Evolutionary conservation across 1,140 invertebrate genomes (phyloP).

Genomic region (Adoxophyes honmai): DNA sequence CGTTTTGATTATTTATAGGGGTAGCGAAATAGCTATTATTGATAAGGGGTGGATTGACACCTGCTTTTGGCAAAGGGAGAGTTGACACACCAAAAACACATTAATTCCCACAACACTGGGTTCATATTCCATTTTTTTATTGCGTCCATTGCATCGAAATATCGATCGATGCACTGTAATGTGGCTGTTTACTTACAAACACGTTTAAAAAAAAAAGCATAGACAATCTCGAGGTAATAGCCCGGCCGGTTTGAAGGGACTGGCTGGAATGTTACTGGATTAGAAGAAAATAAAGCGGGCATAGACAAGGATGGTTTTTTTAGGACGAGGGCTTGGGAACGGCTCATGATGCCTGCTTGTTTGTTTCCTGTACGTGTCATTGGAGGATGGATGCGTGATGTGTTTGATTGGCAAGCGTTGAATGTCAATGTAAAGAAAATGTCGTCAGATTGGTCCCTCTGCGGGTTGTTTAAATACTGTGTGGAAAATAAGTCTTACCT

Average conservation of each 20-base stretch:
- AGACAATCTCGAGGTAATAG: slow-evolving; percentile 8
- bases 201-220: slow-evolving; percentile 7
- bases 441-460: too few species aligned
- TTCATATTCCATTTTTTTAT: not conserved
- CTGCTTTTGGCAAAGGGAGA: slow-evolving; percentile 16
- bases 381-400: too few species aligned
- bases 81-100: not conserved
- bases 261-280: slow-evolving; percentile 11
- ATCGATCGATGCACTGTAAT: not conserved
- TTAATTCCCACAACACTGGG: not conserved
- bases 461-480: too few species aligned
- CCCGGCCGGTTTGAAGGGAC: not conserved
- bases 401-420: too few species aligned
- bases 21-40: slow-evolving; percentile 10
- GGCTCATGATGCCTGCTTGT: too few species aligned
- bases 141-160: slow-evolving; percentile 8
- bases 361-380: too few species aligned
- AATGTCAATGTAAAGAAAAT: too few species aligned
- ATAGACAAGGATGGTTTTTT: slow-evolving; percentile 6
- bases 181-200: slow-evolving; percentile 9
- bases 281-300: slow-evolving; percentile 5
- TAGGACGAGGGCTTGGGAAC: too few species aligned
- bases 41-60: slow-evolving; percentile 18
- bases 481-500: too few species aligned
- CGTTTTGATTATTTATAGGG: not conserved